Evolutionary conservation across 1,140 invertebrate genomes (phyloP), one percentile per base, ranked within the genome.

Genomic region (Halyomorpha halys): DNA sequence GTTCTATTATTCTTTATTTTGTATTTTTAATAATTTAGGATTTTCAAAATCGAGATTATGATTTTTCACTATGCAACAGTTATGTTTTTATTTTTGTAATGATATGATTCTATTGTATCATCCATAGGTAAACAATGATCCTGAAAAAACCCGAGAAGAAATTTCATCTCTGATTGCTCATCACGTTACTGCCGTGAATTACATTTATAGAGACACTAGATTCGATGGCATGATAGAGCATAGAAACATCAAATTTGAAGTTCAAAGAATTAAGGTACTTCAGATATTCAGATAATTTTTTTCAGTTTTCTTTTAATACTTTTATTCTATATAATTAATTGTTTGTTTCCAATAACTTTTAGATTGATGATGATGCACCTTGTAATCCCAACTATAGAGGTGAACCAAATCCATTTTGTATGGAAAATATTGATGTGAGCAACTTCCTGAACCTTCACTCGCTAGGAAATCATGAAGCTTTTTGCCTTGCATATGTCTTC

Each of bases 361-460:
- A 90, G 83, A 94, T 95, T 71, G 92, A 95, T 76, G 90, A 94
- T 74, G 88, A 94, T 72, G 83, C 85, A 0, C 81, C 88, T 19
- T 95, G 91, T 73, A 81, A 80, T 63, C 73, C 73, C 15, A 77
- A 80, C 21, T 80, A 79, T 66, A 80, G 82, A 64, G 82, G 82
- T 16, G 87, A 91, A 63, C 78, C 83, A 62, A 97, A 95, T 79
- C 90, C 90, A 59, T 99, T 98, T 75, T 99, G 97, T 75, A 85
- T 92, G 72, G 89, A 92, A 72, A 97, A 99, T 74, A 97, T 99
- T 70, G 97, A 99, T 75, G 97, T 98, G 56, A 97, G 94, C 70
- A 99, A 99, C 79, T 99, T 98, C 77, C 80, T 99, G 47, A 99
- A 99, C 79, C 81, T 98, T 21, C 96, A 99, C 75, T 98, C 96